phyloP scores from a whole-genome alignment of 2,797 vertebrate species.

The Kryptopterus vitreolus region DNA sequence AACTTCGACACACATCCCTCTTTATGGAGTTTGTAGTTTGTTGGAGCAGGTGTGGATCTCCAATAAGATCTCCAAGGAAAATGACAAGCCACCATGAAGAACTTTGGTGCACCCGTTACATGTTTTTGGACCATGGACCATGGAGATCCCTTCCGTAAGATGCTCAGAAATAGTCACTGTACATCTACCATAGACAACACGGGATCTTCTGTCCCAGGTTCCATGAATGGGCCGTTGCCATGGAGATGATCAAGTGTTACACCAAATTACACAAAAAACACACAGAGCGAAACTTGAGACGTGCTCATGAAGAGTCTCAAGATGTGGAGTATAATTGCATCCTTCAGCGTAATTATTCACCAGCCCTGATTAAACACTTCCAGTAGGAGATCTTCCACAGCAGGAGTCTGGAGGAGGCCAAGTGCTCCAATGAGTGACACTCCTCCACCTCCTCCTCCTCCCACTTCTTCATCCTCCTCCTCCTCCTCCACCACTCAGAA shows the following conservation, averaged over 20 bases:
- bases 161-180: not conserved
- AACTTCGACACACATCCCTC: no score
- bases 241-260: not conserved
- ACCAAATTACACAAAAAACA: no score
- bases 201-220: not conserved
- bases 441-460: not conserved
- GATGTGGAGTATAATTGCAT: not conserved
- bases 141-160: not conserved
- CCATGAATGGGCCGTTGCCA: not conserved
- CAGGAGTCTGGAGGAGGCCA: not conserved
- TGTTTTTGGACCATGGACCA: not conserved
- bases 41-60: no score
- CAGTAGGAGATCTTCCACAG: not conserved
- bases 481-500: not conserved
- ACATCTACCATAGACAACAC: no score
- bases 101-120: no score
- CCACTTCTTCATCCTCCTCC: not conserved
- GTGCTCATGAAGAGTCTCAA: not conserved
- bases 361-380: not conserved
- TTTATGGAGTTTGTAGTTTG: no score
- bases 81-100: no score
- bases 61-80: no score
- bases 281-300: no score
- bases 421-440: not conserved
- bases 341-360: not conserved